Evolutionary conservation across 1,140 invertebrate species (phyloP).

Genomic region (Eubasilissa regina): DNA sequence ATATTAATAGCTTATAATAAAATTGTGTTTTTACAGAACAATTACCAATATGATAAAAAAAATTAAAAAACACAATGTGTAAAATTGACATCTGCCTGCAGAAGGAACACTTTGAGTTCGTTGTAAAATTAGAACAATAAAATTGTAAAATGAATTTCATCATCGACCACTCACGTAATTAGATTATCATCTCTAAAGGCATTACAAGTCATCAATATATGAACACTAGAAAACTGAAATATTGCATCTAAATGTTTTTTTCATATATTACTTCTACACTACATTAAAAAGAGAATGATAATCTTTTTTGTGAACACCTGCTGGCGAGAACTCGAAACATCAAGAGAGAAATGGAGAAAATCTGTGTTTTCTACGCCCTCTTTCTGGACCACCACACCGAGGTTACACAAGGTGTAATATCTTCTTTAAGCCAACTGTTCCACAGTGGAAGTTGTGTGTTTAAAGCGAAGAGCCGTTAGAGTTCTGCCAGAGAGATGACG

Average conservation of each 20-base stretch:
- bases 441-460: neutral
- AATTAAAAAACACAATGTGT: neutral
- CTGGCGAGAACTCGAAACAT: neutral
- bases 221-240: neutral
- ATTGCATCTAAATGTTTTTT: neutral
- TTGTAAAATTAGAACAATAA: slow-evolving; percentile 9
- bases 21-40: no score
- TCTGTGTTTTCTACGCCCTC: neutral
- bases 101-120: slow-evolving; percentile 13
- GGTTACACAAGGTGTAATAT: neutral
- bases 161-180: neutral
- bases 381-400: neutral
- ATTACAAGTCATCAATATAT: slow-evolving; percentile 9
- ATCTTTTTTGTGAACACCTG: neutral
- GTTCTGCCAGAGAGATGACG: slow-evolving; percentile 70
- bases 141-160: slow-evolving; percentile 5
- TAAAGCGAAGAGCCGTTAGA: slow-evolving; percentile 44
- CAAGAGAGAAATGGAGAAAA: neutral
- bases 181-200: slow-evolving; percentile 22
- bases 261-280: neutral
- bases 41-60: neutral
- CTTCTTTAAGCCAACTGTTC: no score
- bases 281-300: neutral
- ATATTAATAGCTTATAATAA: no score
- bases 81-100: slow-evolving; percentile 21